Percentiles rank a stretch among this genome's conserved stretches.
Evolutionary conservation across 2,113 vertebrate species (phyloP).

Genomic region (Sylvietta virens): DNA sequence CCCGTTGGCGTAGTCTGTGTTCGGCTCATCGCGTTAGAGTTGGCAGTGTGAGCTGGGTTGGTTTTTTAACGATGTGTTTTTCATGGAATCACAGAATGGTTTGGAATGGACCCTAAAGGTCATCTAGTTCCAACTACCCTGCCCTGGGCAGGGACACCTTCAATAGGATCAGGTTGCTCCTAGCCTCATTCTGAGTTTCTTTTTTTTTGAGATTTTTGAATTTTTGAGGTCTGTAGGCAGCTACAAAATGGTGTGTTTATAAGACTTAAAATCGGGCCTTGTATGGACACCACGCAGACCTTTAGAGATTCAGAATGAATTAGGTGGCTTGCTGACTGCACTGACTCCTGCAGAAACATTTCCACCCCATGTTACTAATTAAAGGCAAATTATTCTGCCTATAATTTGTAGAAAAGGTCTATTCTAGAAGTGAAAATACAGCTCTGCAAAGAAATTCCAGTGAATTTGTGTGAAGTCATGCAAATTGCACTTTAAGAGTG

Average conservation of each 20-base stretch:
- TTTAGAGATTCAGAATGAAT: neutral
- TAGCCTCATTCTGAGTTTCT: neutral
- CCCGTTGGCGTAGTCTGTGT: fast-evolving
- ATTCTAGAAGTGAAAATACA: neutral
- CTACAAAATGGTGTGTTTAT: too few species aligned
- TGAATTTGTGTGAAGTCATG: neutral
- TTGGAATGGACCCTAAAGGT: neutral
- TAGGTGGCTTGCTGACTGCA: neutral
- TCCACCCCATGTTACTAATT: neutral
- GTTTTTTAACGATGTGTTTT: neutral
- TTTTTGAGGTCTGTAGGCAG: neutral
- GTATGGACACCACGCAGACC: neutral
- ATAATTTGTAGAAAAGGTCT: neutral
- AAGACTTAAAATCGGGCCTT: neutral
- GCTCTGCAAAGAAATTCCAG: neutral
- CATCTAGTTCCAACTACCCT: neutral
- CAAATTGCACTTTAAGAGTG: neutral
- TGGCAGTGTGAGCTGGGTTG: neutral
- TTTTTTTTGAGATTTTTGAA: neutral
- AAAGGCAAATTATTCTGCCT: neutral
- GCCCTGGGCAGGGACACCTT: too few species aligned
- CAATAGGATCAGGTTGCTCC: neutral
- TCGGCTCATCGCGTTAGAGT: fast-evolving
- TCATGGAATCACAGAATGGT: neutral
- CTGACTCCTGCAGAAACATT: neutral